Base-by-base conservation (phyloP, 2,888 invertebrate genomes). In the Mechanitis mazaeus region DNA sequence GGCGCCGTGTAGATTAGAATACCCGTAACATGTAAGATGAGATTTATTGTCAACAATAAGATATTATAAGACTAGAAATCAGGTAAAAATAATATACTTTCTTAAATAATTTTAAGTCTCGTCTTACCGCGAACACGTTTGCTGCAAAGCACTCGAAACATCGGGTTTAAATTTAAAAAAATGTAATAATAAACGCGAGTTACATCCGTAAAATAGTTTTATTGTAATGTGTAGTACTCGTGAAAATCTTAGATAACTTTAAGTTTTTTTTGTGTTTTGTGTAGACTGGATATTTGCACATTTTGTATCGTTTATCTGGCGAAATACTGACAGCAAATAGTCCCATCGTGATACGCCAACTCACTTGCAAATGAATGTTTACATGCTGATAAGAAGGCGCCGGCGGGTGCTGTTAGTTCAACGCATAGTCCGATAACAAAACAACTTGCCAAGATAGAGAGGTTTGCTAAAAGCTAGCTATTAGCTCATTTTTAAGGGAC, bases 371-470 rank as follows among this genome's bases (percentile, higher is more conserved):
- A 80, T 72, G 79, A 79, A 73, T 89, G 87, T 88, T 89, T 88
- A 81, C 85, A 75, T 69, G 78, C 61, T 80, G 89, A 90, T 89
- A 89, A 89, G 82, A 78, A 80, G 89, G 89, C 89, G 89, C 88
- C 89, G 82, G 81, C 84, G 84, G 78, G 79, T 79, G 81, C 76
- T 77, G 79, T 76, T 73, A 73, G 75, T 78, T 76, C 76, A 75
- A 71, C 70, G 71, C 68, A 64, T 61, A 58, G 62, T 67, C 72
- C 81, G 86, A 87, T 86, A 87, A 84, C 80, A 70, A 74, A 62
- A 68, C 76, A 79, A 73, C 74, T 77, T 75, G 72, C 70, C 73
- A 64, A 72, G 81, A 83, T 80, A 78, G 74, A 74, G 73, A 71
- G 69, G 79, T 80, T 83, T 83, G 85, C 87, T 88, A 87, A 88